These are phyloP conservation scores for Hetaerina americana DNA, from an alignment of 1,140 invertebrate species.

Conservation along the genomic window DNA sequence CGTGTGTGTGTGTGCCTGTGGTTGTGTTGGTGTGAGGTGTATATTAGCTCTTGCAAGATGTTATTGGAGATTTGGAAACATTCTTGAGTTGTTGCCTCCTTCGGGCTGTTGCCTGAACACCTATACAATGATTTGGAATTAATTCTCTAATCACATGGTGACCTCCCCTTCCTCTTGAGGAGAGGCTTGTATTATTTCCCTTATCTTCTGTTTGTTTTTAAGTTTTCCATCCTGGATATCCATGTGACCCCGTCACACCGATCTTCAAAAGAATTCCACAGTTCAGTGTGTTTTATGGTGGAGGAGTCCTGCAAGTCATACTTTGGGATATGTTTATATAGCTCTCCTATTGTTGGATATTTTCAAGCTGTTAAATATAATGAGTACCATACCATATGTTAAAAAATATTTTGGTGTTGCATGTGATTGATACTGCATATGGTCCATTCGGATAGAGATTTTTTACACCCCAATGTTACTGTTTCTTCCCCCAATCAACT, in stretches of 20 bases:
- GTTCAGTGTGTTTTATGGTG: not conserved
- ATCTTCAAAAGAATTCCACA: not conserved
- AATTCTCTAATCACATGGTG: not conserved
- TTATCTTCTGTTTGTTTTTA: no score
- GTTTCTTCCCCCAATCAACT: no score
- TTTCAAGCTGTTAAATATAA: conserved; percentile 1
- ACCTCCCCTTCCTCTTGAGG: no score
- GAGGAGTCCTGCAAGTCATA: not conserved
- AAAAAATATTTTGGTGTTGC: not conserved
- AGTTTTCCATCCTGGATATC: no score
- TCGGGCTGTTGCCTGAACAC: not conserved
- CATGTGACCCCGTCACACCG: not conserved
- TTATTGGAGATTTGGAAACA: not conserved
- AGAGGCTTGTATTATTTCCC: no score
- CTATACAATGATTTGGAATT: not conserved
- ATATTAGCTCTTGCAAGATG: not conserved
- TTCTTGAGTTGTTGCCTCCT: not conserved
- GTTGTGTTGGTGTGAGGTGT: not conserved
- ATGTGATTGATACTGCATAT: not conserved
- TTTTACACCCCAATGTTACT: no score
- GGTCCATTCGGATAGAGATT: not conserved
- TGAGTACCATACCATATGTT: not conserved
- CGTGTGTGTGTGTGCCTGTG: not conserved
- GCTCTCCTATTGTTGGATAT: not conserved
- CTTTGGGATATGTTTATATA: not conserved